Evolutionary conservation across 2,113 vertebrate species (phyloP).

Genomic region (Myotis lucifugus): DNA sequence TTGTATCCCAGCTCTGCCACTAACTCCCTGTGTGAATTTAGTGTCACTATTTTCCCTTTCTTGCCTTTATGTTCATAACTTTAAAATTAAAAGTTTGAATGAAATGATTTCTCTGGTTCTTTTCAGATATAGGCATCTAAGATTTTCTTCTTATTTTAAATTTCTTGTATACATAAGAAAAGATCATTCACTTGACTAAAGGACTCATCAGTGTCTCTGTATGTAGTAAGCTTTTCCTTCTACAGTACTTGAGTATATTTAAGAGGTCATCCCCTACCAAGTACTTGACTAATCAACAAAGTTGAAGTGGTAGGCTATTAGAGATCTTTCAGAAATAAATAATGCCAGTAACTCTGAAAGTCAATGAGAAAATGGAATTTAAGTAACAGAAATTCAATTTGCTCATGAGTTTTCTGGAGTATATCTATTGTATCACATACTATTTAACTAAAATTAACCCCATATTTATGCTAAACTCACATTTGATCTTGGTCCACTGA

Average conservation of each 20-base stretch:
- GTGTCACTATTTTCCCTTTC: background rate
- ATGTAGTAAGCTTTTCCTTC: background rate
- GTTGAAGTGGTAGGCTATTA: background rate
- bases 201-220: background rate
- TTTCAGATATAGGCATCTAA: background rate
- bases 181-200: background rate
- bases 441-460: slow-evolving; percentile 6
- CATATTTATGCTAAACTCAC: background rate
- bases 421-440: background rate
- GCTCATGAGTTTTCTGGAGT: background rate
- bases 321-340: slow-evolving; percentile 36
- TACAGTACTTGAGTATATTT: background rate
- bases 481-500: background rate
- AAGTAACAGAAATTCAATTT: slow-evolving; percentile 27
- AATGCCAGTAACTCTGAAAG: slow-evolving; percentile 17
- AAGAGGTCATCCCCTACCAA: background rate
- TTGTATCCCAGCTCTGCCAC: background rate
- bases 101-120: background rate
- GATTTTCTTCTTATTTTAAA: background rate
- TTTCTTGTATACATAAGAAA: slow-evolving; percentile 9
- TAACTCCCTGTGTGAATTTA: background rate
- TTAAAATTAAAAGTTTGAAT: background rate
- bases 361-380: slow-evolving; percentile 17
- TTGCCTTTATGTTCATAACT: background rate
- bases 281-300: background rate